Conservation (phyloP, 2,113 vertebrate genomes). For the Siniperca knerii region DNA sequence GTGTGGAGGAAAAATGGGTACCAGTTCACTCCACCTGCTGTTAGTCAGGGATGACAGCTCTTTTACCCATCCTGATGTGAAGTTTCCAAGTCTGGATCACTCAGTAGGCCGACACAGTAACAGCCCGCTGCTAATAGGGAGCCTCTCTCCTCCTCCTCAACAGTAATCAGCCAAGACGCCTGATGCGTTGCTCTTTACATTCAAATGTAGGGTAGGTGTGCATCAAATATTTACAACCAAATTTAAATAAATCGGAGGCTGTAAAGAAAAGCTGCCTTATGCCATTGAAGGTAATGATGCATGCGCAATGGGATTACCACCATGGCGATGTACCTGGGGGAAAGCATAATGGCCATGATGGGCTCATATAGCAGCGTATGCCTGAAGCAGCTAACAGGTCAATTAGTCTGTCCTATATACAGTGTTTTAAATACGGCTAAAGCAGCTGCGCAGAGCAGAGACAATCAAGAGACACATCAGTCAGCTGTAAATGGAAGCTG, state of each 20-base stretch:
- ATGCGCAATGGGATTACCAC: slow-evolving; percentile 82
- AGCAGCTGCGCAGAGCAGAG: slow-evolving; percentile 40
- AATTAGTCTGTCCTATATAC: slow-evolving; percentile 74
- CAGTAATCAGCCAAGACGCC: slow-evolving; percentile 46
- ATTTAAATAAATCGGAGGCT: slow-evolving; percentile 79
- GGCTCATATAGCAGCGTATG: slow-evolving; percentile 62
- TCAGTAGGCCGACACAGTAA: slow-evolving; percentile 15
- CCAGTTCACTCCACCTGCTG: background rate
- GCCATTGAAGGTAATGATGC: slow-evolving; percentile 84
- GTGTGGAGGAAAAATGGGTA: background rate
- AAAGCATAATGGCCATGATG: slow-evolving; percentile 70
- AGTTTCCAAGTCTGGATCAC: background rate
- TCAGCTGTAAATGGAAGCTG: background rate
- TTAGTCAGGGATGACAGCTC: background rate
- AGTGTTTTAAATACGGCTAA: slow-evolving; percentile 66
- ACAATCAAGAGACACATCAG: slow-evolving; percentile 29
- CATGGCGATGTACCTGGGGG: slow-evolving; percentile 76
- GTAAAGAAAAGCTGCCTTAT: slow-evolving; percentile 80
- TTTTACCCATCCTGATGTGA: slow-evolving; percentile 1
- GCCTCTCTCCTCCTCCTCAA: background rate
- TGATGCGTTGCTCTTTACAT: slow-evolving; percentile 59
- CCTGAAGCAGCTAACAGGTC: slow-evolving; percentile 79
- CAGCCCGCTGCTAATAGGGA: background rate
- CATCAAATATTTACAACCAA: slow-evolving; percentile 82
- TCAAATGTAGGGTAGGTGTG: slow-evolving; percentile 63